Evolutionary conservation across 2,113 vertebrate species (phyloP).

Genomic region (Gulo gulo): DNA sequence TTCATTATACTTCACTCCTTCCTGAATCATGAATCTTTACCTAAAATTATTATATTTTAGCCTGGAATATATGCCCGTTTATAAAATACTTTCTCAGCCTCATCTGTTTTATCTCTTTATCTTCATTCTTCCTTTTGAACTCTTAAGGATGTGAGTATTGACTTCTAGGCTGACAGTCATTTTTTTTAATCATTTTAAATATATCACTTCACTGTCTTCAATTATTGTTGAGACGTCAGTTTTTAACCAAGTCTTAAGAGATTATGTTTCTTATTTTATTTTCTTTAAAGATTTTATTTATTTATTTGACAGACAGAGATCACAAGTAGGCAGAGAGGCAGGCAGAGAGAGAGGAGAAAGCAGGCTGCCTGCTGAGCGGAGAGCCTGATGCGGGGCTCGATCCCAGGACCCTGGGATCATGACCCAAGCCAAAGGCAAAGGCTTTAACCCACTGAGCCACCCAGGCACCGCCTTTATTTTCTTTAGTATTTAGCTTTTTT

Average conservation of each 20-base stretch:
- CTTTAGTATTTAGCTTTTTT: not conserved
- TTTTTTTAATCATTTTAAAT: not conserved
- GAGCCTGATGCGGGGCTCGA: accelerated
- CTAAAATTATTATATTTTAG: not conserved
- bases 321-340: too few species aligned
- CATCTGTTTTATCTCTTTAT: not conserved
- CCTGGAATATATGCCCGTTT: not conserved
- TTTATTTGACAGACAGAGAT: too few species aligned
- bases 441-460: too few species aligned
- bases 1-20: not conserved
- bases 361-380: too few species aligned
- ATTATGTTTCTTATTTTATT: not conserved
- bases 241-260: not conserved
- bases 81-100: not conserved
- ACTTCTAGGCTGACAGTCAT: not conserved
- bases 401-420: too few species aligned
- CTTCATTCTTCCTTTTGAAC: not conserved
- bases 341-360: too few species aligned
- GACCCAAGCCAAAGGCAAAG: too few species aligned
- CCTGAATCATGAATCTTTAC: not conserved
- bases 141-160: not conserved
- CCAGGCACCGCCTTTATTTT: not conserved
- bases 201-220: not conserved
- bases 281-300: too few species aligned
- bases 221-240: too few species aligned